A percentile compares a stretch with the other conserved stretches of the same genome.
These are phyloP conservation scores for Blastomussa wellsi DNA, from an alignment of 92 coral and sea anemone genomes.

Conservation along the genomic window DNA sequence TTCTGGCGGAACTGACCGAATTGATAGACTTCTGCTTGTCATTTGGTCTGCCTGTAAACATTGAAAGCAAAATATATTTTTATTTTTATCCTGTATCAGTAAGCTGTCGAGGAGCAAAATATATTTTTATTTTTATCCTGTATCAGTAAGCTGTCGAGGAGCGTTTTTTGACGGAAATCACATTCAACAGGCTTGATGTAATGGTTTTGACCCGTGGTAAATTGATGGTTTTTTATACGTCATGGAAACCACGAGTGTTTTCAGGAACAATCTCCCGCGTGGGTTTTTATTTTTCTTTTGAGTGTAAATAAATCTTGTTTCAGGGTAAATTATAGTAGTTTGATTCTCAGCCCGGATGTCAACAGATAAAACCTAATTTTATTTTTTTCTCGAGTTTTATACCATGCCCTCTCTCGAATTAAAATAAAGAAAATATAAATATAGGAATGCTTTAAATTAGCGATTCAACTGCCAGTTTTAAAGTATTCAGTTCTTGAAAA, in stretches of 20 bases:
- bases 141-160: neutral
- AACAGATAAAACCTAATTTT: constrained; percentile 37
- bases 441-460: neutral
- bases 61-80: neutral
- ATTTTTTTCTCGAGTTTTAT: neutral
- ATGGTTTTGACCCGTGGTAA: constrained; percentile 38
- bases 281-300: constrained; percentile 34
- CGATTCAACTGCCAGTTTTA: neutral
- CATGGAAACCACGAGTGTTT: constrained; percentile 37
- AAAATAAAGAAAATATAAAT: neutral
- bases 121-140: too few species aligned
- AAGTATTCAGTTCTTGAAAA: neutral
- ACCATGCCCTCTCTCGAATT: neutral
- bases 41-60: constrained; percentile 10
- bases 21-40: neutral
- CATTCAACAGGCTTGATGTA: constrained; percentile 40
- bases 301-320: constrained; percentile 50
- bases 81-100: neutral
- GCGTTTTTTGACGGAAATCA: constrained; percentile 13
- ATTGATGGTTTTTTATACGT: constrained; percentile 39
- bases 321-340: constrained; percentile 40
- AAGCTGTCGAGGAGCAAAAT: neutral
- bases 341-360: constrained; percentile 40
- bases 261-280: constrained; percentile 31
- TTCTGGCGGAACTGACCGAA: too few species aligned